These are phyloP conservation scores for Dendrocincla tyrannina DNA, from an alignment of 2,797 vertebrate genomes.

Conservation along the genomic window DNA sequence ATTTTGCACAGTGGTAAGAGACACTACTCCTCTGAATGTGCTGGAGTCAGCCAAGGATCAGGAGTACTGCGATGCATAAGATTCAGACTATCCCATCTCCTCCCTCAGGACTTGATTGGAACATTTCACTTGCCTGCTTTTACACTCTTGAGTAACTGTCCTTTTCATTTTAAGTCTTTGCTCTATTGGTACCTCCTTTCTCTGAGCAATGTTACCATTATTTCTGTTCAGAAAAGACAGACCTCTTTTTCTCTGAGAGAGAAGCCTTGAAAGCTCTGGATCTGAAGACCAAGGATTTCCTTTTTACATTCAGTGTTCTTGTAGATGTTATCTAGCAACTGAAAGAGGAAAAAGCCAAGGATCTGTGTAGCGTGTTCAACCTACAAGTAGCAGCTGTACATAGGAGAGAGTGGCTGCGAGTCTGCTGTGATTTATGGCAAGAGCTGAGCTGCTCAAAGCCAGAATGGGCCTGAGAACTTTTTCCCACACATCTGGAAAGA, in stretches of 20 bases:
- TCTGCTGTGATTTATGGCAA: neutral
- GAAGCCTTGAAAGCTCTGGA: neutral
- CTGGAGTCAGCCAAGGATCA: neutral
- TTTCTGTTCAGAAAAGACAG: neutral
- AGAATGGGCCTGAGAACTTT: neutral
- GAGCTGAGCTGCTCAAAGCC: neutral
- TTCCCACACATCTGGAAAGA: neutral
- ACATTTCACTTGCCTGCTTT: neutral
- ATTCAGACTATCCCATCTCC: neutral
- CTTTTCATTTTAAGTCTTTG: neutral
- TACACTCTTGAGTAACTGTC: neutral
- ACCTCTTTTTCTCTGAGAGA: neutral
- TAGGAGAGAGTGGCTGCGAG: neutral
- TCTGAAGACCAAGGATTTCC: neutral
- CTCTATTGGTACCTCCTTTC: neutral
- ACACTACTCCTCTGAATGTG: neutral
- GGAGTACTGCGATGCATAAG: neutral
- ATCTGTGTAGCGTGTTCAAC: fast-evolving
- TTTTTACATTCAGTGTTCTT: neutral
- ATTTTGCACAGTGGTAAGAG: neutral
- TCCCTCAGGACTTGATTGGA: neutral
- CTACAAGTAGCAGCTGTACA: fast-evolving
- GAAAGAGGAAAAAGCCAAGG: neutral
- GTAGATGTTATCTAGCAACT: neutral
- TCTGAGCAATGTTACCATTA: neutral